Percentiles rank a stretch among this genome's conserved stretches.
Evolutionary conservation across 2,797 vertebrate genomes (phyloP).

Genomic region (Cirrhinus mrigala): DNA sequence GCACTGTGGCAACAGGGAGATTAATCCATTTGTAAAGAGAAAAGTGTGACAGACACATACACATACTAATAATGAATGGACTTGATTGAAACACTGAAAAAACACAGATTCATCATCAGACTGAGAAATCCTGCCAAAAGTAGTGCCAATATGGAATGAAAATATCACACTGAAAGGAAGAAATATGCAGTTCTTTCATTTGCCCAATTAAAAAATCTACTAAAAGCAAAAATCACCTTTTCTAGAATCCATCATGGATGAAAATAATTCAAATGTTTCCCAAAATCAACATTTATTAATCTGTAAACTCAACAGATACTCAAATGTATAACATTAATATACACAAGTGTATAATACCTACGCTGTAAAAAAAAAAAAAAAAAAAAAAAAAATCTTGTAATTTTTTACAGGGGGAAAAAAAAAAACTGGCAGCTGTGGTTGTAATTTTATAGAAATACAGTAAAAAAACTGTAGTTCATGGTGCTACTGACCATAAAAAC

Average conservation of each 20-base stretch:
- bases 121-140: constrained; percentile 11
- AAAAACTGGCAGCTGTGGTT: neutral
- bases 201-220: neutral
- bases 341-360: neutral
- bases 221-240: neutral
- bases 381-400: neutral
- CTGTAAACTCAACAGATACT: neutral
- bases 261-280: neutral
- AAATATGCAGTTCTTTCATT: neutral
- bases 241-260: neutral
- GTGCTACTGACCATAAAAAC: neutral
- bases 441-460: neutral
- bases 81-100: constrained; percentile 17
- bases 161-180: neutral
- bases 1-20: constrained; percentile 50
- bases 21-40: constrained; percentile 41
- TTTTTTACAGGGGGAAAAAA: too few species aligned
- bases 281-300: neutral
- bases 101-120: constrained; percentile 5
- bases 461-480: neutral
- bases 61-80: constrained; percentile 11
- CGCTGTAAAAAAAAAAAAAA: neutral
- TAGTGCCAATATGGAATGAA: neutral
- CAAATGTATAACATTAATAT: neutral
- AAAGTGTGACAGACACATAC: constrained; percentile 32